Evolutionary conservation across 2,113 vertebrate genomes (phyloP), one percentile per base, ranked within the genome.

Genomic region (Cyrtonyx montezumae): DNA sequence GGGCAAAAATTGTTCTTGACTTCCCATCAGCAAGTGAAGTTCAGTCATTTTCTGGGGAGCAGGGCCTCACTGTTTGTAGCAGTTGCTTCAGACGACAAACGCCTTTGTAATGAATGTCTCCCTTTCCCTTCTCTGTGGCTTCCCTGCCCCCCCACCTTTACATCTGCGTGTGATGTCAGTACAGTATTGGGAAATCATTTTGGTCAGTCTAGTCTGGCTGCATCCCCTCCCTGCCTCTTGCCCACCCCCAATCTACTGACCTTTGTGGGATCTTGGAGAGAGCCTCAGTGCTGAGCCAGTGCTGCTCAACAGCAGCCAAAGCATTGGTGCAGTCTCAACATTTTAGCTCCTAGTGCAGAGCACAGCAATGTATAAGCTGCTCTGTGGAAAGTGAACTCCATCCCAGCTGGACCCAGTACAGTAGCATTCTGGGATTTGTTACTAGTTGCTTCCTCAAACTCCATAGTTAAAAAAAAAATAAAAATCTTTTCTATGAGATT

Each of bases 21-120:
- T 43, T 68, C 15, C 30, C 14, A 34, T 43, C 19, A 67, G 51
- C 51, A 42, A 9, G 30, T 42, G n/a, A n/a, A n/a, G 11, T 34
- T 10, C 15, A 58, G 43, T 13, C 51, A 30, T 16, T 49, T 59
- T 19, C 19, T 42, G 34, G 14, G 22, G 34, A 84, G 22, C 22
- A 75, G 11, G 8, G 6, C 42, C 14, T 19, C n/a, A 40, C 6
- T 37, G 9, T 2, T 0, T 22, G 8, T 51, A 30, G 11, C 2
- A 1, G 11, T 45, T 65, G 9, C 21, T 65, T 63, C 48, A 67
- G 51, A 55, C 46, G 40, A 65, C n/a, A 21, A 22, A 22, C 1
- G 1, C 23, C 22, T 23, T 49, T 30, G n/a, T 15, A 49, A 40
- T 6, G 56, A 58, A 40, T 42, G 7, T 3, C 3, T 7, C 13